Evolutionary conservation across 2,888 invertebrate genomes (phyloP).

Genomic region (Cephus rjabovi): DNA sequence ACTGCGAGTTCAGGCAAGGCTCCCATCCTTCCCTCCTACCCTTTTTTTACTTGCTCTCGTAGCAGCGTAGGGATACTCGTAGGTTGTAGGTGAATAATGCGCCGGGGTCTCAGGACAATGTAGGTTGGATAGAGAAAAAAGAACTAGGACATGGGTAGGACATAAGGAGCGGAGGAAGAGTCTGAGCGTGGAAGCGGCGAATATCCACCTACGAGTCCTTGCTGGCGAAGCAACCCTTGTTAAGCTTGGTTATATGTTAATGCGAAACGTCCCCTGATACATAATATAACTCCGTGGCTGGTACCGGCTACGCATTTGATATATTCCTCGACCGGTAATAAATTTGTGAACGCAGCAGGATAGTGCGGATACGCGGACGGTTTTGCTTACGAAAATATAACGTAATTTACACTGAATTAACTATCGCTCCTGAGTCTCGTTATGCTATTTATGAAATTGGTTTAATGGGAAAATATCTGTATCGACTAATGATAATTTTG

Average conservation of each 20-base stretch:
- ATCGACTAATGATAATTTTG: neutral
- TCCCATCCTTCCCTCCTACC: neutral
- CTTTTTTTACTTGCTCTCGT: neutral
- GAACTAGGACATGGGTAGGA: constrained; percentile 8
- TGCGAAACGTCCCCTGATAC: constrained; percentile 45
- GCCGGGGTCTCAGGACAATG: neutral
- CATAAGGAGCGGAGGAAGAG: constrained; percentile 17
- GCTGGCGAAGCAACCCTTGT: constrained; percentile 41
- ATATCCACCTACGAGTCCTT: constrained; percentile 40
- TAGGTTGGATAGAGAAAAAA: constrained; percentile 1
- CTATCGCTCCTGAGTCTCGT: neutral
- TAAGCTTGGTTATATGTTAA: constrained; percentile 56
- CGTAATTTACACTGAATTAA: neutral
- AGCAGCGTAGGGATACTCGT: neutral
- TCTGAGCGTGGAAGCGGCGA: constrained; percentile 31
- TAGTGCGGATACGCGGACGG: constrained; percentile 10
- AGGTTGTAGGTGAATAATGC: neutral
- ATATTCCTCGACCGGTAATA: neutral
- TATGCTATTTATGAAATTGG: neutral
- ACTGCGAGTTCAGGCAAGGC: neutral
- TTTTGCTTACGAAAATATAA: neutral
- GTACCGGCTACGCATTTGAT: constrained; percentile 6
- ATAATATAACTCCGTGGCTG: constrained; percentile 28
- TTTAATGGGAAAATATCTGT: neutral
- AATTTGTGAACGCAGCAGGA: constrained; percentile 8